phyloP scores from a whole-genome alignment of 2,888 invertebrate species.

The Macrosoma leucophasiata region DNA sequence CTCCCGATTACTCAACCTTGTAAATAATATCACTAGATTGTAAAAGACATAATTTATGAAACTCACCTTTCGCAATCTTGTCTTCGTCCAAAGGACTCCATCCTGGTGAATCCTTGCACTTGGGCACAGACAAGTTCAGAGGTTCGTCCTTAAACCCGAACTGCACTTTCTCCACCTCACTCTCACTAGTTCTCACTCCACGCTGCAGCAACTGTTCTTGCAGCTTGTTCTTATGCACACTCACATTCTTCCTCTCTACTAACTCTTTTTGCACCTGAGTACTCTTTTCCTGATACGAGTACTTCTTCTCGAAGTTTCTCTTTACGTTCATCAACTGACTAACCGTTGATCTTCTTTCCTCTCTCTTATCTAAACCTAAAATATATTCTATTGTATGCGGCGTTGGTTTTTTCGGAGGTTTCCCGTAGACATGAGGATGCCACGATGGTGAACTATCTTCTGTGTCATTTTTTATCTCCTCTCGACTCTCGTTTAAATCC shows the following conservation, averaged over 20 bases:
- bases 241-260: slow-evolving; percentile 41
- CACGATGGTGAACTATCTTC: slow-evolving; percentile 72
- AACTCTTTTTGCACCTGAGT: slow-evolving; percentile 59
- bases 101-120: slow-evolving; percentile 54
- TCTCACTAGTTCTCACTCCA: slow-evolving; percentile 53
- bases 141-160: slow-evolving; percentile 68
- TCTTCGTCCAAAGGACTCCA: slow-evolving; percentile 51
- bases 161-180: slow-evolving; percentile 47
- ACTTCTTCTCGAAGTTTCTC: slow-evolving; percentile 47
- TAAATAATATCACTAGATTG: too few relatives aligned
- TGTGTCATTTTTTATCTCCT: slow-evolving; percentile 28
- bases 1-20: too few relatives aligned
- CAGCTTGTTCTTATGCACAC: slow-evolving; percentile 57
- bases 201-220: slow-evolving; percentile 64
- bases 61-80: slow-evolving; percentile 50
- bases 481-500: slow-evolving; percentile 23
- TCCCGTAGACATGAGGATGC: slow-evolving; percentile 93
- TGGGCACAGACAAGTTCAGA: slow-evolving; percentile 76
- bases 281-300: slow-evolving; percentile 40
- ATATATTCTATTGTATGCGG: slow-evolving; percentile 93
- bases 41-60: too few relatives aligned
- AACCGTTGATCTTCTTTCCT: slow-evolving; percentile 34
- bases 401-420: slow-evolving; percentile 87
- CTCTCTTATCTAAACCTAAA: slow-evolving; percentile 75
- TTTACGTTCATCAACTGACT: slow-evolving; percentile 57